Percentiles rank a stretch among this genome's conserved stretches.
phyloP scores from a whole-genome alignment of 2,888 invertebrate genomes.

The Dioctria rufipes region DNA sequence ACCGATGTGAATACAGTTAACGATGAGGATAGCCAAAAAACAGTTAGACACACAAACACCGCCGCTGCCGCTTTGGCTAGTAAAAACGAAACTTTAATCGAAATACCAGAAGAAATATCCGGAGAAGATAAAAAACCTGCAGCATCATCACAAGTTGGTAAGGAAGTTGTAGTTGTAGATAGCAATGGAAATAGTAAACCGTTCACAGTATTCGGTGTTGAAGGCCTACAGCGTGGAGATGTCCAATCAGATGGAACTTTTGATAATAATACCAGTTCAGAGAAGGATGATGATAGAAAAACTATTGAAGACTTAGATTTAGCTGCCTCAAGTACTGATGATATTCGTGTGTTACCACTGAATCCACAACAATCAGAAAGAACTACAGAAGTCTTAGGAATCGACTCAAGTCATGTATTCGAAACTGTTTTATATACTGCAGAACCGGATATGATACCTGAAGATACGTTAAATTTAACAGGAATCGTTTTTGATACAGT shows the following conservation, averaged over 20 bases:
- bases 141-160: slow-evolving; percentile 53
- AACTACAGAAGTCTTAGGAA: slow-evolving; percentile 29
- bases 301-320: slow-evolving; percentile 63
- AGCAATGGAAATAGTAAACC: slow-evolving; percentile 59
- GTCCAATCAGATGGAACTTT: slow-evolving; percentile 56
- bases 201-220: slow-evolving; percentile 72
- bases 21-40: slow-evolving; percentile 57
- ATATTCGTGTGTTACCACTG: slow-evolving; percentile 13
- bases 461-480: slow-evolving; percentile 17
- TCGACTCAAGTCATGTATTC: slow-evolving; percentile 15
- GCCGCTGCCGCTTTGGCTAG: neutral
- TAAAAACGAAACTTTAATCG: neutral
- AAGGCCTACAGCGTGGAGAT: slow-evolving; percentile 70
- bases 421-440: slow-evolving; percentile 49
- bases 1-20: slow-evolving; percentile 55
- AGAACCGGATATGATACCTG: neutral
- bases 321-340: slow-evolving; percentile 67
- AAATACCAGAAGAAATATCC: neutral
- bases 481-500: slow-evolving; percentile 44
- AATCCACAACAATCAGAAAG: neutral
- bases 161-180: slow-evolving; percentile 60
- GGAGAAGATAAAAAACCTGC: neutral
- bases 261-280: slow-evolving; percentile 40
- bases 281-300: slow-evolving; percentile 28
- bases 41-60: slow-evolving; percentile 54